Base-by-base conservation (phyloP, 1,140 invertebrate genomes). In the Penaeus chinensis region DNA sequence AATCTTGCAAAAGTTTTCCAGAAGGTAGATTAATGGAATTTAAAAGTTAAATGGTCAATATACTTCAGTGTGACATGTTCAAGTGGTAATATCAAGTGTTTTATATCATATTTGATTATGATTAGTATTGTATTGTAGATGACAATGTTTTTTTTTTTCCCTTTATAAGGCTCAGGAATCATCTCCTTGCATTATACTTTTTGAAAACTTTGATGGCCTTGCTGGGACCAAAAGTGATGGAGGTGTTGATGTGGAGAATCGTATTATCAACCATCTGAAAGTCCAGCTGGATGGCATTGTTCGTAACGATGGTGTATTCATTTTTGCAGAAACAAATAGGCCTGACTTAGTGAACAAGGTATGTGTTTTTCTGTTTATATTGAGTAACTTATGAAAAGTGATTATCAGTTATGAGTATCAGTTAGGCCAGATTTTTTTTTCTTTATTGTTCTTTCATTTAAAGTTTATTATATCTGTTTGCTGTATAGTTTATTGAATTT, bases 271-370 rank as follows among this genome's bases (percentile, higher is more conserved):
- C 78, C 80, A 89, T 32, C 89, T 90, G 3, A 90, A 90, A 66
- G 82, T 85, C 37, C 82, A 88, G 62, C 82, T 90, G 24, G 89
- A 90, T 76, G 89, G 89, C 54, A 85, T 89, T 61, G 80, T 89
- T 61, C 63, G 69, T 5, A 82, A 81, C 60, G 88, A 90, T 32
- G 66, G 80, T 5, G 42, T 89, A 60, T 62, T 90, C 62, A 61
- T 90, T 24, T 80, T 90, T 63, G 89, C 89, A 5, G 89, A 90
- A 77, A 89, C 89, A 62, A 89, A 88, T 61, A 83, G 89, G 13
- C 89, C 89, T 19, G 89, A 90, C 71, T 80, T 90, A 20, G 65
- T 90, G 42, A 85, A 90, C 65, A 83, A 76, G 71, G 89, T 90
- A 13, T 83, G 65, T 60, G 11, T 37, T 20, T 37, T 4, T n/a